phyloP scores from a whole-genome alignment of 2,888 invertebrate species.

The Proisotoma minuta region DNA sequence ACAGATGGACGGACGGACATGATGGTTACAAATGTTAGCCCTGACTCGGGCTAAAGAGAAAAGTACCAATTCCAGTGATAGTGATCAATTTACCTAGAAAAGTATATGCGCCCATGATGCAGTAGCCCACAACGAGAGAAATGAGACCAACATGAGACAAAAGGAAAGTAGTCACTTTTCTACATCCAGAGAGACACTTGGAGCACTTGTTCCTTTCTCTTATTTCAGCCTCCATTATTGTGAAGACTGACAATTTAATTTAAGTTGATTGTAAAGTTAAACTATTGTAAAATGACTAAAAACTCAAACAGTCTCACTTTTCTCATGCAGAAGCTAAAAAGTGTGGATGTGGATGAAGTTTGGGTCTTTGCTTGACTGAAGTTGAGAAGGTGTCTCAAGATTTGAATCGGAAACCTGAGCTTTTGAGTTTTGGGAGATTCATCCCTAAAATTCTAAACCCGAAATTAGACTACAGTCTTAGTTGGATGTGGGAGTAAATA shows the following conservation, averaged over 20 bases:
- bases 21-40: too few relatives aligned
- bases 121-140: constrained; percentile 82
- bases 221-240: constrained; percentile 7
- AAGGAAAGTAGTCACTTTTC: constrained; percentile 70
- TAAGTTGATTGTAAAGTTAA: neutral
- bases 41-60: too few relatives aligned
- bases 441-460: neutral
- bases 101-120: constrained; percentile 79
- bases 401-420: neutral
- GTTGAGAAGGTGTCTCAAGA: neutral
- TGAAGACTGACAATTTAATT: neutral
- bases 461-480: neutral
- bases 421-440: neutral
- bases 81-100: constrained; percentile 57
- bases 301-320: neutral
- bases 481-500: neutral
- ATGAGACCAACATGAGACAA: constrained; percentile 84
- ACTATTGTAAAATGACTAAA: too few relatives aligned
- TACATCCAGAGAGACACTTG: constrained; percentile 34
- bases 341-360: neutral
- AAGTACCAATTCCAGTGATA: constrained; percentile 49
- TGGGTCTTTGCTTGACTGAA: neutral
- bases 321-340: neutral
- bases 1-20: too few relatives aligned
- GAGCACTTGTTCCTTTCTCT: constrained; percentile 34